phyloP scores from a whole-genome alignment of 2,888 invertebrate species.

The Scaptomyza flava region DNA sequence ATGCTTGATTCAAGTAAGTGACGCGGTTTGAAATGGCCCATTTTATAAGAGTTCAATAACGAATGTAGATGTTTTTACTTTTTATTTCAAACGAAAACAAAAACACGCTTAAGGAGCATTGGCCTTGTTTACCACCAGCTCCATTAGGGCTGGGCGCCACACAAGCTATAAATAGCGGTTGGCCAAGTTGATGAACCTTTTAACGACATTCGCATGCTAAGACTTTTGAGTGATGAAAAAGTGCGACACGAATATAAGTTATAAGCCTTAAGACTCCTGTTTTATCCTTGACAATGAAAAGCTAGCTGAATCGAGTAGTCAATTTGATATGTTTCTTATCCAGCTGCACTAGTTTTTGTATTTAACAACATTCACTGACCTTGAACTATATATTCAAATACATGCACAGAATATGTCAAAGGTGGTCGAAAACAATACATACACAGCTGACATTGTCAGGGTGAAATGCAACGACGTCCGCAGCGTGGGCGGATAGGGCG shows the following conservation, averaged over 20 bases:
- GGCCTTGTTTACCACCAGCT: background rate
- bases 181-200: constrained; percentile 38
- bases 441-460: constrained; percentile 39
- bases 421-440: constrained; percentile 33
- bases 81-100: no score
- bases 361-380: constrained; percentile 56
- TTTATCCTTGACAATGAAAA: constrained; percentile 38
- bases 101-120: background rate
- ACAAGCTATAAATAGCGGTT: constrained; percentile 36
- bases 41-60: no score
- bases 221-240: constrained; percentile 13
- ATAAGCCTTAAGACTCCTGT: constrained; percentile 20
- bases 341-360: constrained; percentile 28
- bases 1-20: no score
- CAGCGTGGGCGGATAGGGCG: constrained; percentile 30
- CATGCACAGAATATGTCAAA: constrained; percentile 27
- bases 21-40: no score
- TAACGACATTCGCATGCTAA: constrained; percentile 37
- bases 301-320: background rate
- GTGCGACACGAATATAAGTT: constrained; percentile 35
- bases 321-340: constrained; percentile 11
- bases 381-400: constrained; percentile 66
- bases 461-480: constrained; percentile 61
- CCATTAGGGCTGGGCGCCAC: background rate
- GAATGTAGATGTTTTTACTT: no score